phyloP scores from a whole-genome alignment of 2,113 vertebrate species.

The Nanorana parkeri region DNA sequence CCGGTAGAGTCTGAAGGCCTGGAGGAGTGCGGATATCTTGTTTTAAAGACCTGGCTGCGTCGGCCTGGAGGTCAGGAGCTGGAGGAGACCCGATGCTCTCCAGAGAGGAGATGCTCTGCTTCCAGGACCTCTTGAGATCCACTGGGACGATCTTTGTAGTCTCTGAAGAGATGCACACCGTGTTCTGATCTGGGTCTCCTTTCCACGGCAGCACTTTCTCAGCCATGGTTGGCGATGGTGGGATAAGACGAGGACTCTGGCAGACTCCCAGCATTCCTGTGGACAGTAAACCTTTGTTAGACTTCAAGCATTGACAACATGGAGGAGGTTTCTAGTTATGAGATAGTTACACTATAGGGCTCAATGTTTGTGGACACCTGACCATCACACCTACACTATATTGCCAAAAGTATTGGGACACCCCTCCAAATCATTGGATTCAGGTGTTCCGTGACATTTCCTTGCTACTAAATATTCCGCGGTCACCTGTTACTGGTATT shows the following conservation, averaged over 20 bases:
- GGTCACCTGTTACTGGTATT: too few relatives aligned
- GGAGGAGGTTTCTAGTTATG: too few relatives aligned
- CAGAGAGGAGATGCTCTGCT: slow-evolving; percentile 95
- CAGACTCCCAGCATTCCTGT: slow-evolving; percentile 78
- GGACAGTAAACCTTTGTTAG: slow-evolving; percentile 39
- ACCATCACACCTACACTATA: too few relatives aligned
- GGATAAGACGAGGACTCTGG: slow-evolving; percentile 78
- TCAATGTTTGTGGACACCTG: too few relatives aligned
- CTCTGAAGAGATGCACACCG: slow-evolving; percentile 89
- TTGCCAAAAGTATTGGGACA: too few relatives aligned
- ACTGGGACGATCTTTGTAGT: slow-evolving; percentile 95
- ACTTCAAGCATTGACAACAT: background rate
- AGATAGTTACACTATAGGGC: too few relatives aligned
- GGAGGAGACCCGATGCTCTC: slow-evolving; percentile 90
- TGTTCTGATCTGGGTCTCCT: slow-evolving; percentile 79
- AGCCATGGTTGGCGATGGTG: slow-evolving; percentile 77
- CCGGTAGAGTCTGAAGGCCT: slow-evolving; percentile 52
- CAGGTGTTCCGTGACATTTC: too few relatives aligned
- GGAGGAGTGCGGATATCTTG: slow-evolving; percentile 68
- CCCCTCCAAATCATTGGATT: too few relatives aligned
- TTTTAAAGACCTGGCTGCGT: slow-evolving; percentile 68
- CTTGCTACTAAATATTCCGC: too few relatives aligned
- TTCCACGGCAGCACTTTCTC: slow-evolving; percentile 92
- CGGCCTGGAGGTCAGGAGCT: slow-evolving; percentile 68
- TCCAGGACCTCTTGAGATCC: slow-evolving; percentile 93